Conservation (phyloP, 2,797 vertebrate genomes). For the Micrastur ruficollis region DNA sequence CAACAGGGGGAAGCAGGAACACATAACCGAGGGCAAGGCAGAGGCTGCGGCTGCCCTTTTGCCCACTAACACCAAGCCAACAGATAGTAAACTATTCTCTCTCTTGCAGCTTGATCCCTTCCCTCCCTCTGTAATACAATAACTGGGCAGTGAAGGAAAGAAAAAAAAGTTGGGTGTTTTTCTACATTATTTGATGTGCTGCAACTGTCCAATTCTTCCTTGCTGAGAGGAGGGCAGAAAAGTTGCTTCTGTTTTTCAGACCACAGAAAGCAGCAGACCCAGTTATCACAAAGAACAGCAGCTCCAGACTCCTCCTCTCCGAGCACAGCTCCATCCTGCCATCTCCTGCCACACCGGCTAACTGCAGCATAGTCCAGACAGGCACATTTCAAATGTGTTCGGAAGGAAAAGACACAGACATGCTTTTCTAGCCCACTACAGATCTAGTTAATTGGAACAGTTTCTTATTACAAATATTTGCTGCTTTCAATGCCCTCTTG, state of each 20-base stretch:
- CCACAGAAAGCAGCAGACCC: not conserved
- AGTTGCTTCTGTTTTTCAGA: not conserved
- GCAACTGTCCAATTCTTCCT: not conserved
- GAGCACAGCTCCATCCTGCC: conserved; percentile 31
- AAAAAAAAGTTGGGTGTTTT: not conserved
- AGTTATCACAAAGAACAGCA: not conserved
- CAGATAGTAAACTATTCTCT: not conserved
- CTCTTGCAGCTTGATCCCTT: not conserved
- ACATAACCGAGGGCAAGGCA: not conserved
- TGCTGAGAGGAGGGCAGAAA: not conserved
- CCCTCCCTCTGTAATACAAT: not conserved
- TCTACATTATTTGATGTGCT: not conserved
- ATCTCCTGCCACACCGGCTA: not conserved
- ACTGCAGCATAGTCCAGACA: not conserved
- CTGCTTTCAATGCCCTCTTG: not conserved
- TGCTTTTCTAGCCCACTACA: not conserved
- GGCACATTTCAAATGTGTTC: accelerated
- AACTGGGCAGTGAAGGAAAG: not conserved
- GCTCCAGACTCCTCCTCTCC: not conserved
- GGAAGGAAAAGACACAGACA: not conserved
- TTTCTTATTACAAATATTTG: not conserved
- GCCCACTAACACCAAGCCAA: not conserved
- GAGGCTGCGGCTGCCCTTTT: not conserved
- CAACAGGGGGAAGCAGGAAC: not conserved
- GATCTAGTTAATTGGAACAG: not conserved